Evolutionary conservation across 2,797 vertebrate species (phyloP), one percentile per base, ranked within the genome.

Genomic region (Momotus momota): DNA sequence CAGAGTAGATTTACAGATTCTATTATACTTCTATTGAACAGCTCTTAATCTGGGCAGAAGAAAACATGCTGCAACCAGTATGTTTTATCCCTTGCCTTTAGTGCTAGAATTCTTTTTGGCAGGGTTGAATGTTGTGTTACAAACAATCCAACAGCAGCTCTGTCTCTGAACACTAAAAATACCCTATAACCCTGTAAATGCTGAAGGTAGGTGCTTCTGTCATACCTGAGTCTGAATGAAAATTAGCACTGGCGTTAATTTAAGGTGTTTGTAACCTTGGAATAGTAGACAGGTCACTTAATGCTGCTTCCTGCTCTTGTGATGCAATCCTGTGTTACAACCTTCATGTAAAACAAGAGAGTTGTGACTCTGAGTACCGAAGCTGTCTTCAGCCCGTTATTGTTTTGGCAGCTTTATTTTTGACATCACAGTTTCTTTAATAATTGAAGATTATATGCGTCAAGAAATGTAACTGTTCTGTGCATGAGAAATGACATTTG

Each of bases 1-100:
- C 93, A 96, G 81, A 72, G 83, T 88, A 98, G 98, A 98, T 98
- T 98, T 98, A 98, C 96, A 97, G 97, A 95, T 98, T 98, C 97
- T 97, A 97, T 98, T 98, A 98, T 96, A 91, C 86, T 95, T 97
- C 93, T 98, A 97, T 98, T 97, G 98, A 98, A 96, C 96, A 97
- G 94, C 91, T 97, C 96, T 98, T 98, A 96, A 97, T 97, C 97
- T 96, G 92, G 82, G 92, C 91, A 65, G 95, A 94, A 91, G 86
- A 96, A 97, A 97, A 96, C 95, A 94, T 96, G 97, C 98, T 98
- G 96, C 80, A 95, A 86, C 79, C 96, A 98, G 96, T 88, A 88
- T 7, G 67, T 98, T 98, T 98, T 96, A 97, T 98, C 91, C 96
- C 41, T 94, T 74, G 38, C 84, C 88, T 95, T 96, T 86, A 95